These are phyloP conservation scores for Hipposideros larvatus DNA, from an alignment of 2,797 vertebrate genomes.

Conservation along the genomic window DNA sequence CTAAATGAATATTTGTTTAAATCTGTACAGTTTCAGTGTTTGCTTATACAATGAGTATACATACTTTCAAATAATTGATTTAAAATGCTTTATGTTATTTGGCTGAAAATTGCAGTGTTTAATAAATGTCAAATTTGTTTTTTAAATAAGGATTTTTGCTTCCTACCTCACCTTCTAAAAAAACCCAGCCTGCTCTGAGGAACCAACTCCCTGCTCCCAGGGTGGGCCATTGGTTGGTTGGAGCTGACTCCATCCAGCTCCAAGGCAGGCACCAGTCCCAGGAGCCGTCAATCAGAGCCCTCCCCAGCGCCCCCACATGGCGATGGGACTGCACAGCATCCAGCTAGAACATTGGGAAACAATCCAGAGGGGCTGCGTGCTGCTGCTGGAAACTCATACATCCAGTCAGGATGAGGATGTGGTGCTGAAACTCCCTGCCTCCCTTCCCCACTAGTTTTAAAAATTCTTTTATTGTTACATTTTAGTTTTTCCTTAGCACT, in stretches of 20 bases:
- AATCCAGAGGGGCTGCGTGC: not conserved
- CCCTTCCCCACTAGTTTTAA: not conserved
- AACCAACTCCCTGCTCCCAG: not conserved
- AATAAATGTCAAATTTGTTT: slow-evolving; percentile 85
- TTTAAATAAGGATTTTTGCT: slow-evolving; percentile 87
- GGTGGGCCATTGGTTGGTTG: too few species aligned
- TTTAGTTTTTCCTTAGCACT: not conserved
- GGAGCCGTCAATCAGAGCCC: not conserved
- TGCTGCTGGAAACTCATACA: not conserved
- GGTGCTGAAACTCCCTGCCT: not conserved
- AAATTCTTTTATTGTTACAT: not conserved
- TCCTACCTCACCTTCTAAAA: slow-evolving; percentile 40
- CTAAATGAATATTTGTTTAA: slow-evolving; percentile 87
- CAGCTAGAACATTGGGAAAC: not conserved
- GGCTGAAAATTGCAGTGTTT: slow-evolving; percentile 88
- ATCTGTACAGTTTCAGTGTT: slow-evolving; percentile 90
- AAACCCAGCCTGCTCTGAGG: not conserved
- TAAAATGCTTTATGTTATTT: slow-evolving; percentile 91
- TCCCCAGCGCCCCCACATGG: too few species aligned
- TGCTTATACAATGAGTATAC: slow-evolving; percentile 88
- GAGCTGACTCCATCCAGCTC: not conserved
- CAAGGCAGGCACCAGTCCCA: not conserved
- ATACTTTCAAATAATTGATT: slow-evolving; percentile 89
- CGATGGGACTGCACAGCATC: not conserved
- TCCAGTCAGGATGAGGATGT: too few species aligned